Conservation (phyloP, 2,797 vertebrate species). For the Orientallactaga sibirica region DNA sequence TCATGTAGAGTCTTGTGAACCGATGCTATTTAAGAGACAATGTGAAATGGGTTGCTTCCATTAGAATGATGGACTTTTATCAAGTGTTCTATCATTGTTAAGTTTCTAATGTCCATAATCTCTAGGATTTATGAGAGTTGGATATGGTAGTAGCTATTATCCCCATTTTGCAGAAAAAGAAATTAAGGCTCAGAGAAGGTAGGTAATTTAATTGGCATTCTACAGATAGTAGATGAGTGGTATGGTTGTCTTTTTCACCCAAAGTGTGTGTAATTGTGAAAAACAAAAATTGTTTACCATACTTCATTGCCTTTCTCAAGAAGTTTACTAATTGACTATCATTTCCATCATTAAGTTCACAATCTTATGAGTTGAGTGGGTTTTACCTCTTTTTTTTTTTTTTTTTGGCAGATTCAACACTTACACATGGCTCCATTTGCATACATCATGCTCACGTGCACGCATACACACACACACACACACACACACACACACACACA, state of each 20-base stretch:
- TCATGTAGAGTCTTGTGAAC: not conserved
- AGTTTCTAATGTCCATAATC: not conserved
- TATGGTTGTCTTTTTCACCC: not conserved
- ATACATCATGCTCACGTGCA: rapidly evolving
- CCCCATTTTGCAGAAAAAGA: not conserved
- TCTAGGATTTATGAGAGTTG: not conserved
- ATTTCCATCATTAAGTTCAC: not conserved
- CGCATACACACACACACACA: not conserved
- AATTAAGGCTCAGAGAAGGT: not conserved
- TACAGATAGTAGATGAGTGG: not conserved
- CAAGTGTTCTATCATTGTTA: not conserved
- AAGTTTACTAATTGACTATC: not conserved
- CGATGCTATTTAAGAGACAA: not conserved
- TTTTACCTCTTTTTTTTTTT: not conserved
- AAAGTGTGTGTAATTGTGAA: not conserved
- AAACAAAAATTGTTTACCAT: rapidly evolving
- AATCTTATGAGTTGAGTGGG: not conserved
- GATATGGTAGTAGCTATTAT: not conserved
- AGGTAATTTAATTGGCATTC: not conserved
- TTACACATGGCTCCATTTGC: rapidly evolving
- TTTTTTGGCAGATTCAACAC: not conserved
- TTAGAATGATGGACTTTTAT: not conserved
- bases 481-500: not conserved
- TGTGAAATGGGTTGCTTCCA: not conserved
- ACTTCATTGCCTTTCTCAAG: not conserved